phyloP scores from a whole-genome alignment of 2,797 vertebrate genomes.

The Clarias fuscus region DNA sequence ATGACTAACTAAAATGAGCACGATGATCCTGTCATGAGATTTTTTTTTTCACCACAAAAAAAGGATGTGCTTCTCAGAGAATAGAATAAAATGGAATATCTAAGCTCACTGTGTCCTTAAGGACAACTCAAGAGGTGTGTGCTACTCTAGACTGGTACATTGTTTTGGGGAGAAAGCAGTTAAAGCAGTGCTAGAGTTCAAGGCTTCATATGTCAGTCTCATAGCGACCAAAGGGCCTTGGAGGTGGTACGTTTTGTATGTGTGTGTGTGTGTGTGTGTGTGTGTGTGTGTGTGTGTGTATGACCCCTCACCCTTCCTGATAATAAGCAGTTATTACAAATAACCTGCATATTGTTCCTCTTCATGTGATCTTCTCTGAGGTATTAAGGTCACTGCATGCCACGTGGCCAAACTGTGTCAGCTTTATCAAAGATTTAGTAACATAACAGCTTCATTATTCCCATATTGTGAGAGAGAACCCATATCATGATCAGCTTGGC shows the following conservation, averaged over 20 bases:
- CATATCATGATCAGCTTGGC: not conserved
- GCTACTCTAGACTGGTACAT: slow-evolving; percentile 17
- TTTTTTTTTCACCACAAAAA: not conserved
- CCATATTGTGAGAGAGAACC: not conserved
- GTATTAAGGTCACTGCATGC: not conserved
- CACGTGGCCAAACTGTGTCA: not conserved
- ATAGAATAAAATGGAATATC: not conserved
- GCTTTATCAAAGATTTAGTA: not conserved
- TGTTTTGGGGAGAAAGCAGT: slow-evolving; percentile 26
- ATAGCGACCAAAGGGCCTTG: slow-evolving; percentile 13
- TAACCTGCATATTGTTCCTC: not conserved
- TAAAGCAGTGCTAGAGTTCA: slow-evolving; percentile 32
- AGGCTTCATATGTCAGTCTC: not conserved
- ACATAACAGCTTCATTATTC: not conserved
- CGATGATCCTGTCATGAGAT: not conserved
- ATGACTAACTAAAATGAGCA: not conserved
- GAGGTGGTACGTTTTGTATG: not conserved
- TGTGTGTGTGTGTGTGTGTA: not conserved
- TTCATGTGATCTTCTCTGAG: not conserved
- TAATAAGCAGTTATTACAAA: not conserved
- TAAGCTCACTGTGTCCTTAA: slow-evolving; percentile 14
- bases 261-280: not conserved
- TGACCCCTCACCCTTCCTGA: not conserved
- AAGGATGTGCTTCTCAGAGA: not conserved
- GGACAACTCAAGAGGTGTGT: not conserved